A percentile compares a stretch with the other conserved stretches of the same genome.
These are phyloP conservation scores for Sardina pilchardus DNA, from an alignment of 2,113 vertebrate species.

Conservation along the genomic window DNA sequence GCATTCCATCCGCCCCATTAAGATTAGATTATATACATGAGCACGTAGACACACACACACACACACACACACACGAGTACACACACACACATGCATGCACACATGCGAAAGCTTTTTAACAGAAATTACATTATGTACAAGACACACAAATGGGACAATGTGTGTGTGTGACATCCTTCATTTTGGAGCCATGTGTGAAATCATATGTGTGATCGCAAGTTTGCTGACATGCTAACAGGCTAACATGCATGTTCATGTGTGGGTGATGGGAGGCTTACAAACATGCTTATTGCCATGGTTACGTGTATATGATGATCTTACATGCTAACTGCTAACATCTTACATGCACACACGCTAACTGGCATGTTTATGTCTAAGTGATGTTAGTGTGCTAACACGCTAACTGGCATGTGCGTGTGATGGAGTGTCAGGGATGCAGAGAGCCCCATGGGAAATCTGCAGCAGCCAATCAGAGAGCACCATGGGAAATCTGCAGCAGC, in stretches of 20 bases:
- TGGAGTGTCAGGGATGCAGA: neutral
- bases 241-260: neutral
- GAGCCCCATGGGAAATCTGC: conserved; percentile 28
- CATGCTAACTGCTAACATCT: neutral
- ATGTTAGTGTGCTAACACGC: no score
- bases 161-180: conserved; percentile 44
- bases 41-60: neutral
- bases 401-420: no score
- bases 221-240: neutral
- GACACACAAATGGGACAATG: conserved; percentile 35
- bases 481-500: conserved; percentile 30
- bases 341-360: no score
- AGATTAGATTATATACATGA: conserved; percentile 42
- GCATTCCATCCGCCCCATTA: conserved; percentile 41
- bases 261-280: no score
- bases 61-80: conserved; percentile 36
- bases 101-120: conserved; percentile 26
- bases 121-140: conserved; percentile 11
- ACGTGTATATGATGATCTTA: neutral
- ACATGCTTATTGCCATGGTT: neutral
- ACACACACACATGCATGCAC: conserved; percentile 8
- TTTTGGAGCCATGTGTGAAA: conserved; percentile 14
- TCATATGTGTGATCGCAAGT: conserved; percentile 3
- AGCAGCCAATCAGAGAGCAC: conserved; percentile 15
- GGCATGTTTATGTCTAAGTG: no score